Conservation (phyloP, 2,888 invertebrate species). For the Artemia sinica region DNA sequence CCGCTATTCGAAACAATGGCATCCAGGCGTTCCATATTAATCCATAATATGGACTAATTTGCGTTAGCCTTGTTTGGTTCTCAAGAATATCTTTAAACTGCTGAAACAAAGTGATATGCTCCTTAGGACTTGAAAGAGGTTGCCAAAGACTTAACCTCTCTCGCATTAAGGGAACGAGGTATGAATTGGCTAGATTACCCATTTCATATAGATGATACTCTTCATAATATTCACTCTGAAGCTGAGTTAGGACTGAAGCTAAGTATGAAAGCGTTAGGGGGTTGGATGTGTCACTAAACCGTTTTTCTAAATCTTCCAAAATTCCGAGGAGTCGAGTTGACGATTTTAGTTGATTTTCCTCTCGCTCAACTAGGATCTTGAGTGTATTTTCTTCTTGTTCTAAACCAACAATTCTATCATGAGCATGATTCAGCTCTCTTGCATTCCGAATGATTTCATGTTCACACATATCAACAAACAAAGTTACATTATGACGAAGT, state of each 20-base stretch:
- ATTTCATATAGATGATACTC: conserved; percentile 71
- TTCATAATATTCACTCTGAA: conserved; percentile 44
- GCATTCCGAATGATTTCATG: conserved; percentile 83
- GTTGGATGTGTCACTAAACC: conserved; percentile 29
- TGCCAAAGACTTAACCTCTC: conserved; percentile 58
- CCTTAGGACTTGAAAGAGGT: conserved; percentile 49
- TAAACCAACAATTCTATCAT: conserved; percentile 58
- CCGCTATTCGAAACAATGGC: conserved; percentile 54
- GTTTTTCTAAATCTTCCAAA: conserved; percentile 42
- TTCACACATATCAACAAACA: conserved; percentile 77
- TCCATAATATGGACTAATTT: conserved; percentile 49
- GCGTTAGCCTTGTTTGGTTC: conserved; percentile 17
- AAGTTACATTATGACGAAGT: conserved; percentile 72
- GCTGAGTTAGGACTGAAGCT: conserved; percentile 39
- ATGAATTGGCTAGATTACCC: conserved; percentile 60
- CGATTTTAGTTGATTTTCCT: conserved; percentile 51
- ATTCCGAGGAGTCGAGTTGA: conserved; percentile 49
- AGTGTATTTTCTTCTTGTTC: conserved; percentile 59
- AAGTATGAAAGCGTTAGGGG: conserved; percentile 42
- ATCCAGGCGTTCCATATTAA: conserved; percentile 80
- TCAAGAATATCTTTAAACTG: conserved; percentile 50
- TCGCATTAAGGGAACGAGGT: conserved; percentile 65
- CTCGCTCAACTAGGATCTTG: conserved; percentile 46
- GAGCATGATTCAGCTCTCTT: conserved; percentile 51
- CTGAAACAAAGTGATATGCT: conserved; percentile 37